These are phyloP conservation scores for Paragorgia papillata DNA, from an alignment of 92 coral and sea anemone genomes.

Conservation along the genomic window DNA sequence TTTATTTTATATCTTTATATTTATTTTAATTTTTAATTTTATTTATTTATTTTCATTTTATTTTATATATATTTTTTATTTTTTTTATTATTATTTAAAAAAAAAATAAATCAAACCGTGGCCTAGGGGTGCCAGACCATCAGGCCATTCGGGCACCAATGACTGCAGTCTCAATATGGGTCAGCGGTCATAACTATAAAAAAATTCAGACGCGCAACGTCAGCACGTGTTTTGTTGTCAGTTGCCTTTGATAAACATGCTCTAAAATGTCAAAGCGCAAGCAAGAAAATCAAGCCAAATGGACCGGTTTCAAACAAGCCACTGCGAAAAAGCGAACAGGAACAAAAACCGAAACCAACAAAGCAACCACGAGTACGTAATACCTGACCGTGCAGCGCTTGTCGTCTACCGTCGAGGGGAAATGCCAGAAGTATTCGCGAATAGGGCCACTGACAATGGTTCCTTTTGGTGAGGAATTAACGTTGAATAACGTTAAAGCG, in stretches of 20 bases:
- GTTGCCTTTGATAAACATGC: too few relatives aligned
- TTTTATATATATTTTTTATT: too few relatives aligned
- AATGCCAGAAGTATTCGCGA: slow-evolving; percentile 69
- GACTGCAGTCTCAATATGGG: too few relatives aligned
- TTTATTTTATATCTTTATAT: too few relatives aligned
- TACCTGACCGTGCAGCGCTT: slow-evolving; percentile 59
- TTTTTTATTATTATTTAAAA: too few relatives aligned
- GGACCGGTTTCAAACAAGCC: not conserved
- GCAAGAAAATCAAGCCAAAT: not conserved
- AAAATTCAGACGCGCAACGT: not conserved
- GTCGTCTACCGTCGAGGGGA: slow-evolving; percentile 52
- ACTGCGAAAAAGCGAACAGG: not conserved
- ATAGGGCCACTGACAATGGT: slow-evolving; percentile 70
- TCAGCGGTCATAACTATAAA: too few relatives aligned
- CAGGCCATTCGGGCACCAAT: not conserved
- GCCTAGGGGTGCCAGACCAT: slow-evolving; percentile 6
- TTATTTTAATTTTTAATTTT: too few relatives aligned
- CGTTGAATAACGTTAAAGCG: slow-evolving; percentile 59
- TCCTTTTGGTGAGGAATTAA: slow-evolving; percentile 51
- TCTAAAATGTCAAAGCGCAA: too few relatives aligned
- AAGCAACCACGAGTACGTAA: not conserved
- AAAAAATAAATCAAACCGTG: not conserved
- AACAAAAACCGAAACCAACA: not conserved
- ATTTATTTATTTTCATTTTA: too few relatives aligned
- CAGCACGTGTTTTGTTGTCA: not conserved